Base-by-base conservation (phyloP, 1,140 invertebrate genomes). In the Temnothorax curvispinosus region DNA sequence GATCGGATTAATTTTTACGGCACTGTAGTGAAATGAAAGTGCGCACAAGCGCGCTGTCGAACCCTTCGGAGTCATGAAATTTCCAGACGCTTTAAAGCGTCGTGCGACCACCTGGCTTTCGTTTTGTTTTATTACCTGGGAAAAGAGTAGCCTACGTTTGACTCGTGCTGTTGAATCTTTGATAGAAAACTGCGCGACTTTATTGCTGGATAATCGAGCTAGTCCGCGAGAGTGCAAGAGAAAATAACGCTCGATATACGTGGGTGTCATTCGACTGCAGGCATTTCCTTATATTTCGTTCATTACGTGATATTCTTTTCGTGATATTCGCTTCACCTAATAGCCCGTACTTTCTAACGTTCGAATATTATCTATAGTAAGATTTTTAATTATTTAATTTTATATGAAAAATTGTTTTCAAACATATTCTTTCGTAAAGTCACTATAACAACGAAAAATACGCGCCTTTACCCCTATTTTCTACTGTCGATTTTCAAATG, bases 1-100 rank as follows among this genome's bases (percentile, higher is more conserved):
- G 93, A 94, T 92, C 91, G 91, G 93, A 94, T 94, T 94, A 94
- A 94, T 94, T 93, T 94, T 94, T 93, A 94, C 90, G 88, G 91
- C 85, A 84, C 1, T 82, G 85, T 93, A 89, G 91, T 90, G 88
- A 92, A 93, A 92, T 91, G 91, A 92, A 90, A 92, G 86, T 92
- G 81, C 85, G 84, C 90, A 47, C 60, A 44, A 62, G 44, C 64
- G 35, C 54, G 52, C 52, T 38, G 15, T 52, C 50, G 13, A 56
- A 21, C 41, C 67, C 76, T 60, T 9, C 32, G 27, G 18, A 69
- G 60, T 84, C 69, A 13, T 75, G 82, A 65, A 88, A 89, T 54
- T 71, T 82, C 65, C 67, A 72, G 52, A 15, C 47, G 80, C 74
- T 80, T 89, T 85, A 69, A 86, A 81, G 41, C 38, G n/a, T 67